These are phyloP conservation scores for Potamilus streckersoni DNA, from an alignment of 1,140 invertebrate species.

Conservation along the genomic window DNA sequence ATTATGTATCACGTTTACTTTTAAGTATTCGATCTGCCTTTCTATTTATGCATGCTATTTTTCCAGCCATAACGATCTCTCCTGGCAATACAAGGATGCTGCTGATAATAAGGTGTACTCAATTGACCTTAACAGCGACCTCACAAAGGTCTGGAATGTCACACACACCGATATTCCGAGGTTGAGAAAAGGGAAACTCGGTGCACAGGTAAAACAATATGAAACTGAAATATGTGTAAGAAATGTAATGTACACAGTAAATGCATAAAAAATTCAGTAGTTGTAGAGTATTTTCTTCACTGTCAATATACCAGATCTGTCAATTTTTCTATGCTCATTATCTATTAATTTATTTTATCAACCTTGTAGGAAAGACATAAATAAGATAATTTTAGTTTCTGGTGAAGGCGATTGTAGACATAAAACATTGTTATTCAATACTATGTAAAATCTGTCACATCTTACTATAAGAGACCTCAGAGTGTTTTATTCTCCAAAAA, in stretches of 20 bases:
- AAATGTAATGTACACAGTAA: background rate
- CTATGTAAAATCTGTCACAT: too few relatives aligned
- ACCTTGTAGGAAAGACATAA: conserved; percentile 69
- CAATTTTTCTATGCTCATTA: background rate
- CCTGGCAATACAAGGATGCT: conserved; percentile 85
- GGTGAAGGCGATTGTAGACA: too few relatives aligned
- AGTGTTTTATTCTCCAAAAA: too few relatives aligned
- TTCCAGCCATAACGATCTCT: conserved; percentile 86
- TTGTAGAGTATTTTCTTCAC: background rate
- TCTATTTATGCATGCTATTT: conserved; percentile 3
- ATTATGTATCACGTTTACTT: too few relatives aligned
- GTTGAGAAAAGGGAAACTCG: conserved; percentile 82
- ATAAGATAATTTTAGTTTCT: background rate
- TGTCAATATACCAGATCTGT: background rate
- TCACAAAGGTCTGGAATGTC: conserved; percentile 73
- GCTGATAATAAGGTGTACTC: conserved; percentile 84
- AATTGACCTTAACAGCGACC: conserved; percentile 82
- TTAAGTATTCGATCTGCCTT: background rate
- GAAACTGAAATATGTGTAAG: background rate
- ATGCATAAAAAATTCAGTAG: background rate
- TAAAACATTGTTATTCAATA: too few relatives aligned
- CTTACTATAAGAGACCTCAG: too few relatives aligned
- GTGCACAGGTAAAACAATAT: conserved; percentile 78
- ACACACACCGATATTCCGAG: conserved; percentile 90
- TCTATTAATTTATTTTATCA: conserved; percentile 82